phyloP scores from a whole-genome alignment of 2,113 vertebrate species.

The Gulo gulo region DNA sequence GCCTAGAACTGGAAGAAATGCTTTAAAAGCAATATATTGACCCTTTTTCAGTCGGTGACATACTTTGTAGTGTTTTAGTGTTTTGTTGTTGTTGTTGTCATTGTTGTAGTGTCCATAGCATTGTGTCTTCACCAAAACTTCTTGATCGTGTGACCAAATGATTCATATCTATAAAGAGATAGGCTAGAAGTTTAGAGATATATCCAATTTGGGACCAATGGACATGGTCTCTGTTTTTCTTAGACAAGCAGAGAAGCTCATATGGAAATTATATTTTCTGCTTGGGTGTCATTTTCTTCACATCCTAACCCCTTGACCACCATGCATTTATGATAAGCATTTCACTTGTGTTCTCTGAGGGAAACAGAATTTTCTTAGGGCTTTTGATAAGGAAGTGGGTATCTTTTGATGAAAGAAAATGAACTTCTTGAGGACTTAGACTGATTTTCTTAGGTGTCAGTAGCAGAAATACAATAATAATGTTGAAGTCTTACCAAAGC shows the following conservation, averaged over 20 bases:
- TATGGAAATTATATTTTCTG: background rate
- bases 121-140: background rate
- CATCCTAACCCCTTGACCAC: background rate
- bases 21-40: background rate
- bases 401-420: background rate
- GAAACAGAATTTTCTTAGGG: background rate
- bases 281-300: background rate
- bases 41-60: background rate
- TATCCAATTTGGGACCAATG: background rate
- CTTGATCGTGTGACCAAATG: background rate
- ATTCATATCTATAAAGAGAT: background rate
- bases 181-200: background rate
- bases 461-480: background rate
- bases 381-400: background rate
- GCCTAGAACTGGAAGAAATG: background rate
- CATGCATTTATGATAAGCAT: accelerated
- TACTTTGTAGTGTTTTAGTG: background rate
- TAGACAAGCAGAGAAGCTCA: background rate
- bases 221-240: background rate
- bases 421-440: background rate
- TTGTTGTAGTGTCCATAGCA: background rate
- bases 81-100: background rate
- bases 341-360: background rate
- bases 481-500: background rate
- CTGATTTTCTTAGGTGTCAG: conserved; percentile 27